Evolutionary conservation across 2,888 invertebrate genomes (phyloP).

Genomic region (Empis stercorea): DNA sequence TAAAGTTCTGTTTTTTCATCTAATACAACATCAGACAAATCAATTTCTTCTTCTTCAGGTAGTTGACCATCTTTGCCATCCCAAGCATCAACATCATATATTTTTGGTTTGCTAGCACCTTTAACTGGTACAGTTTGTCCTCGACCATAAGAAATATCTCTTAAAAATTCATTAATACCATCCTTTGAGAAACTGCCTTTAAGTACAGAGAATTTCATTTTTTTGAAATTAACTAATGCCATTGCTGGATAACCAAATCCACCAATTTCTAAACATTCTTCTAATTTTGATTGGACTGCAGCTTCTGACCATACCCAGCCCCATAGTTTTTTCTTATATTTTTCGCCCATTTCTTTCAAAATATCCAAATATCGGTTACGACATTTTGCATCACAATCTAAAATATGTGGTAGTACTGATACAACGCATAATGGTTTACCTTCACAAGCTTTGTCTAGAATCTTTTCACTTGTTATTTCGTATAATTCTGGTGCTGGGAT

Average conservation of each 20-base stretch:
- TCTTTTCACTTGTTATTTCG: conserved; percentile 48
- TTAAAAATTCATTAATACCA: conserved; percentile 91
- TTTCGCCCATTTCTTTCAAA: conserved; percentile 65
- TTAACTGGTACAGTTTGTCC: conserved; percentile 81
- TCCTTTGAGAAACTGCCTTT: conserved; percentile 87
- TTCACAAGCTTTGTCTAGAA: conserved; percentile 64
- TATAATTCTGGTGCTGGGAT: conserved; percentile 79
- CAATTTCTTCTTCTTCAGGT: conserved; percentile 72
- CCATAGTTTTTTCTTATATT: conserved; percentile 91
- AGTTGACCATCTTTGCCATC: conserved; percentile 89
- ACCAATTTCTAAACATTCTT: conserved; percentile 85
- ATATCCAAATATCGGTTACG: conserved; percentile 72
- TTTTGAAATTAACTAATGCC: conserved; percentile 91
- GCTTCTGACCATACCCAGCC: conserved; percentile 98
- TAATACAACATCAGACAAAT: conserved; percentile 78
- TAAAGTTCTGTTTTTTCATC: conserved; percentile 69
- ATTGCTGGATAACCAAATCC: conserved; percentile 98
- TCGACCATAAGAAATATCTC: conserved; percentile 83
- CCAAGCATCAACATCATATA: conserved; percentile 63
- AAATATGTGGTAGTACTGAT: conserved; percentile 83
- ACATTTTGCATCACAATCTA: conserved; percentile 90
- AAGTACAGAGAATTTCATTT: conserved; percentile 89
- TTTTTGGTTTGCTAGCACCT: conserved; percentile 65
- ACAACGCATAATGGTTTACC: conserved; percentile 84
- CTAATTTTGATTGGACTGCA: conserved; percentile 68